A percentile compares a stretch with the other conserved stretches of the same genome.
phyloP scores from a whole-genome alignment of 1,140 invertebrate species.

The Halictus rubicundus region DNA sequence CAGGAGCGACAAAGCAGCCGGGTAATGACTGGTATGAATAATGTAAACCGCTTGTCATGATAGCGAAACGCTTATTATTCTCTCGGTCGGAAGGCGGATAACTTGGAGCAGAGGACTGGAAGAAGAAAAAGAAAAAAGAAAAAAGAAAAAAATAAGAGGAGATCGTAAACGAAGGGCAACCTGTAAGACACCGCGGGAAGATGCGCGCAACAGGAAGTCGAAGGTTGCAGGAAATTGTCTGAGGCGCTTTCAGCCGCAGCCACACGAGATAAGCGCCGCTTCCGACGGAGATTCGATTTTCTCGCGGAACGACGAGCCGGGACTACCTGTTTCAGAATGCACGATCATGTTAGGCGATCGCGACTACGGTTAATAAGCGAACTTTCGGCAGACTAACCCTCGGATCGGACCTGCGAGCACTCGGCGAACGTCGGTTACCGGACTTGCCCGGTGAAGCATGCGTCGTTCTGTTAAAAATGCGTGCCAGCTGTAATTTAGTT shows the following conservation, averaged over 20 bases:
- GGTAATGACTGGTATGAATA: conserved; percentile 47
- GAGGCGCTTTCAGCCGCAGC: conserved; percentile 18
- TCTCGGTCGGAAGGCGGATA: neutral
- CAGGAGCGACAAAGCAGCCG: neutral
- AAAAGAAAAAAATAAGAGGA: neutral
- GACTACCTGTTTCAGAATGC: neutral
- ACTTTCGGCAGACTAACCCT: conserved; percentile 20
- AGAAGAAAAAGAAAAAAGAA: too few species aligned
- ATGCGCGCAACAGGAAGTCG: conserved; percentile 24
- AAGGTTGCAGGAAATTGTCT: conserved; percentile 27
- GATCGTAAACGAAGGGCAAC: neutral
- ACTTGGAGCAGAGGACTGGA: neutral
- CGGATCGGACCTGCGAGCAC: neutral
- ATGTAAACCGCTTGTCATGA: conserved; percentile 57
- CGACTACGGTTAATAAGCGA: conserved; percentile 36
- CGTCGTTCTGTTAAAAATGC: neutral
- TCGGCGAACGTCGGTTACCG: neutral
- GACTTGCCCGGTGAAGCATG: neutral
- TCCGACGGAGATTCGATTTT: conserved; percentile 39
- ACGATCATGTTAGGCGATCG: conserved; percentile 28
- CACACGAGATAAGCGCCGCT: conserved; percentile 16
- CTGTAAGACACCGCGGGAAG: neutral
- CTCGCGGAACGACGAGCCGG: conserved; percentile 8
- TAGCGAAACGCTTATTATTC: conserved; percentile 54
- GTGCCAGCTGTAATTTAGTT: too few species aligned